Evolutionary conservation across 1,140 invertebrate species (phyloP).

Genomic region (Onthophagus taurus): DNA sequence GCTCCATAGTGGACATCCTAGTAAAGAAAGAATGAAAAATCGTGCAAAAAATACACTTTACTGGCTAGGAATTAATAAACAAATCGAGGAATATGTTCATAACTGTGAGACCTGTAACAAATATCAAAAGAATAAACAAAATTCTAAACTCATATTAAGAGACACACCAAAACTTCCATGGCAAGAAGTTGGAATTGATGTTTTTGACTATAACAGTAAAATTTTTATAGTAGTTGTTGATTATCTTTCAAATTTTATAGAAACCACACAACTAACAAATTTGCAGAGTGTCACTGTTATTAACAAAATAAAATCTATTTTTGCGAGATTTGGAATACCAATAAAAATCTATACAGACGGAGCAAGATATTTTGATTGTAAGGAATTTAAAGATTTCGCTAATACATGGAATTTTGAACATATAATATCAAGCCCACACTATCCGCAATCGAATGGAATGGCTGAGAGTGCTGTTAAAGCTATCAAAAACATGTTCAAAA

Average conservation of each 20-base stretch:
- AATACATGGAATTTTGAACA: conserved; percentile 35
- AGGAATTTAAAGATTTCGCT: conserved; percentile 28
- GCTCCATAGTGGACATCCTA: no score
- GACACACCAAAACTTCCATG: conserved; percentile 26
- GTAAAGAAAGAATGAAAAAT: no score
- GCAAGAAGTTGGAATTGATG: conserved; percentile 30
- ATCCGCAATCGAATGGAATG: conserved; percentile 32
- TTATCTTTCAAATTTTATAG: conserved; percentile 25
- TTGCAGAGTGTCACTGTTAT: conserved; percentile 19
- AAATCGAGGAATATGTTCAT: conserved; percentile 11
- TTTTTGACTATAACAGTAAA: conserved; percentile 33
- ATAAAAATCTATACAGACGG: conserved; percentile 16
- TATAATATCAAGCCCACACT: conserved; percentile 31
- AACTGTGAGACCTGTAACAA: conserved; percentile 16
- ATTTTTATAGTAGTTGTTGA: conserved; percentile 22
- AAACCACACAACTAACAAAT: conserved; percentile 12
- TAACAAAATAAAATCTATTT: conserved; percentile 23
- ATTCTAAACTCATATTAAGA: conserved; percentile 26
- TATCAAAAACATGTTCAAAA: conserved; percentile 31
- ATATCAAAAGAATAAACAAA: conserved; percentile 12
- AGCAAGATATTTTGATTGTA: conserved; percentile 17
- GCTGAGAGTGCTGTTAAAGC: conserved; percentile 32
- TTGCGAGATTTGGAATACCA: conserved; percentile 21
- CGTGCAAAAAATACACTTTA: conserved; percentile 7
- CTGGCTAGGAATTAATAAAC: conserved; percentile 14